Evolutionary conservation across 1,140 invertebrate species (phyloP).

Genomic region (Ladona fulva): DNA sequence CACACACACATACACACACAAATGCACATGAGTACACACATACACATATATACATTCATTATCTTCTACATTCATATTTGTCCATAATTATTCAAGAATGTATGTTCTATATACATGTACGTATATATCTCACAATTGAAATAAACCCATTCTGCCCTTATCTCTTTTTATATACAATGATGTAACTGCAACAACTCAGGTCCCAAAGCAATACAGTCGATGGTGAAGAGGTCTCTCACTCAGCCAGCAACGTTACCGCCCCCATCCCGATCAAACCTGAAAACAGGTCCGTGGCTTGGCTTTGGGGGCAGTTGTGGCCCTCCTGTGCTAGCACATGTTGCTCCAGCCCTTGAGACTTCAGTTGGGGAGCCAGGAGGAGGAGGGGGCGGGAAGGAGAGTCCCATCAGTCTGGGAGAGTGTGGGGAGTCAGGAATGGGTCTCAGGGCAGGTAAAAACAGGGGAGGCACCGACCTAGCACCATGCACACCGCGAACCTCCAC

Average conservation of each 20-base stretch:
- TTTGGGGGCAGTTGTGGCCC: background rate
- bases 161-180: background rate
- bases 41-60: constrained; percentile 4
- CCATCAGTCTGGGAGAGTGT: background rate
- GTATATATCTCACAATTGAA: background rate
- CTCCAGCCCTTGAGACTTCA: background rate
- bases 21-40: background rate
- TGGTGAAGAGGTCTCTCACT: background rate
- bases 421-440: background rate
- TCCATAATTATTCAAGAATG: background rate
- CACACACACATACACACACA: background rate
- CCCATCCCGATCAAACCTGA: background rate
- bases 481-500: background rate
- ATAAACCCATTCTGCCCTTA: background rate
- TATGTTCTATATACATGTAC: background rate
- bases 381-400: background rate
- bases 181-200: background rate
- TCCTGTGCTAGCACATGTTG: background rate
- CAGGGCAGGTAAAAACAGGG: background rate
- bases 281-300: background rate
- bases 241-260: background rate
- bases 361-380: background rate
- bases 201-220: background rate
- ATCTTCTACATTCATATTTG: background rate
- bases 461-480: background rate